Percentiles rank a stretch among this genome's conserved stretches.
phyloP scores from a whole-genome alignment of 2,113 vertebrate genomes.

The Oreochromis spilurus region DNA sequence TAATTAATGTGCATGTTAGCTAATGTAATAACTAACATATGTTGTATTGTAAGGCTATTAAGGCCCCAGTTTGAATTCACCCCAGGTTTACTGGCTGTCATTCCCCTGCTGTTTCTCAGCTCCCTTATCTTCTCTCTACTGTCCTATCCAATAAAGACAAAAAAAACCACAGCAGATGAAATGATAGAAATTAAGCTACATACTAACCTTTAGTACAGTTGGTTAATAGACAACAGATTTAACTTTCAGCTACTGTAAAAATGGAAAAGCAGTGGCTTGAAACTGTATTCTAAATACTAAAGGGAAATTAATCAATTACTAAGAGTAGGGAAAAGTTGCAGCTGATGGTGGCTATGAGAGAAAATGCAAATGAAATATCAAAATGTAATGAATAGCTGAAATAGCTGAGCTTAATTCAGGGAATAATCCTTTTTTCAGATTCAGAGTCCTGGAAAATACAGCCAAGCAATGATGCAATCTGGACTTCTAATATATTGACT shows the following conservation, averaged over 20 bases:
- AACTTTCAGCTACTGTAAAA: neutral
- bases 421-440: neutral
- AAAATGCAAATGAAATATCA: neutral
- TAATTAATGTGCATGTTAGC: neutral
- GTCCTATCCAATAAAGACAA: neutral
- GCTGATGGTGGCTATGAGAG: neutral
- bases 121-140: neutral
- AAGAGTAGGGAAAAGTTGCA: neutral
- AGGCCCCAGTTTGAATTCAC: neutral
- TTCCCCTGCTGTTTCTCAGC: neutral
- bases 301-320: neutral
- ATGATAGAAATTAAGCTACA: neutral
- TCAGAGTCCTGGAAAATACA: neutral
- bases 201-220: neutral
- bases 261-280: fast-evolving
- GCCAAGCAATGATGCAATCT: neutral
- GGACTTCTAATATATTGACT: neutral
- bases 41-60: fast-evolving
- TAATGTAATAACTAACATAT: neutral
- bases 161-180: neutral
- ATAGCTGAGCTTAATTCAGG: neutral
- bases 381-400: neutral
- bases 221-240: neutral
- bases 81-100: neutral
- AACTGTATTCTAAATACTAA: neutral